Percentiles rank a stretch among this genome's conserved stretches.
These are phyloP conservation scores for Gymnothorax javanicus DNA, from an alignment of 2,797 vertebrate genomes.

Conservation along the genomic window DNA sequence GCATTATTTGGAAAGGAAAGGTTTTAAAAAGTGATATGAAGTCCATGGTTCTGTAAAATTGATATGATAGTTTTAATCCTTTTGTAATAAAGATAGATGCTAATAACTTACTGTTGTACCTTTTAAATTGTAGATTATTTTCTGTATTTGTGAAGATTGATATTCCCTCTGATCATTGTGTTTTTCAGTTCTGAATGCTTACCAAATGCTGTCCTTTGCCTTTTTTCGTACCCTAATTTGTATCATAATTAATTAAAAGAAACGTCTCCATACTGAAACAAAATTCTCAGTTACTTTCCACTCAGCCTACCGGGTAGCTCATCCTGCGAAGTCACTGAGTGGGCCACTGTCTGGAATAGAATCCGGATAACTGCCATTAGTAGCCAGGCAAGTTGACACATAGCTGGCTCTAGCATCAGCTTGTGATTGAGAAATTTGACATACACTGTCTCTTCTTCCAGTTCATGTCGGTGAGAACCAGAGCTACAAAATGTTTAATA, in stretches of 20 bases:
- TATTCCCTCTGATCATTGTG: neutral
- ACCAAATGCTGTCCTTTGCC: neutral
- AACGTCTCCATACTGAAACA: neutral
- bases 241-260: neutral
- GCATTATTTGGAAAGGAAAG: neutral
- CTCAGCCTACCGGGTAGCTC: neutral
- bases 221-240: neutral
- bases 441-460: neutral
- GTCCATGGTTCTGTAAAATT: neutral
- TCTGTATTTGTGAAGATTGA: neutral
- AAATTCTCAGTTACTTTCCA: neutral
- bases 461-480: neutral
- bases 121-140: neutral
- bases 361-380: neutral
- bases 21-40: neutral
- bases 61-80: neutral
- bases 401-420: neutral
- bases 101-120: constrained; percentile 33
- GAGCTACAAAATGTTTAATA: neutral
- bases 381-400: neutral
- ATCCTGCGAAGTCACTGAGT: neutral
- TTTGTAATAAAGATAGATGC: neutral
- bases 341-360: neutral
- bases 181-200: neutral
- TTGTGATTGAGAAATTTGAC: neutral